Conservation (phyloP, 1,140 invertebrate genomes). For the Magallana gigas region DNA sequence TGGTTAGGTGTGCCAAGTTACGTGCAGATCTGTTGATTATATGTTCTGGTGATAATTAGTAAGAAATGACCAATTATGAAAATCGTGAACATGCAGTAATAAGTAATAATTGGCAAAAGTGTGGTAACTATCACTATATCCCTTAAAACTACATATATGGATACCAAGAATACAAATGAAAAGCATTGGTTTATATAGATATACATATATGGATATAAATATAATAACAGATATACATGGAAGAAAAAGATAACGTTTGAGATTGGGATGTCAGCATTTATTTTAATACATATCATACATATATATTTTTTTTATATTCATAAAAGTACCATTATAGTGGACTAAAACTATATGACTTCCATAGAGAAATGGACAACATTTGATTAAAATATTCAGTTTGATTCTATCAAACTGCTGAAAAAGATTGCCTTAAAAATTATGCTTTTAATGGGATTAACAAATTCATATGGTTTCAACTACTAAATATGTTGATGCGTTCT, state of each 20-base stretch:
- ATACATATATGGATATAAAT: neutral
- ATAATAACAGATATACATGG: neutral
- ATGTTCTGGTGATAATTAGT: neutral
- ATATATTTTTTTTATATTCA: slow-evolving; percentile 17
- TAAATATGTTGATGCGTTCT: neutral
- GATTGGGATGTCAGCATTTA: slow-evolving; percentile 32
- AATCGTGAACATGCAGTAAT: neutral
- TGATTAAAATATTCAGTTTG: slow-evolving; percentile 27
- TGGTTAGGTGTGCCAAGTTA: slow-evolving; percentile 30
- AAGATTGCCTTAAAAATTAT: slow-evolving; percentile 34
- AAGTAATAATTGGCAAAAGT: neutral
- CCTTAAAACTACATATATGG: neutral
- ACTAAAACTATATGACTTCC: slow-evolving; percentile 27
- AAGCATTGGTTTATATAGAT: neutral
- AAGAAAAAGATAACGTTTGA: slow-evolving; percentile 19
- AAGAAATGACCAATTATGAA: neutral
- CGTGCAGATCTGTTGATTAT: slow-evolving; percentile 15
- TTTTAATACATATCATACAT: slow-evolving; percentile 29
- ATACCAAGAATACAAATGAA: neutral
- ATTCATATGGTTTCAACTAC: neutral
- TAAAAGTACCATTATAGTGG: slow-evolving; percentile 7
- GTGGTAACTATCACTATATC: neutral
- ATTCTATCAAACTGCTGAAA: slow-evolving; percentile 20
- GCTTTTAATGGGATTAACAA: slow-evolving; percentile 17
- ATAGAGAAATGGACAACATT: slow-evolving; percentile 11